Evolutionary conservation across 2,797 vertebrate species (phyloP).

Genomic region (Protonibea diacanthus): DNA sequence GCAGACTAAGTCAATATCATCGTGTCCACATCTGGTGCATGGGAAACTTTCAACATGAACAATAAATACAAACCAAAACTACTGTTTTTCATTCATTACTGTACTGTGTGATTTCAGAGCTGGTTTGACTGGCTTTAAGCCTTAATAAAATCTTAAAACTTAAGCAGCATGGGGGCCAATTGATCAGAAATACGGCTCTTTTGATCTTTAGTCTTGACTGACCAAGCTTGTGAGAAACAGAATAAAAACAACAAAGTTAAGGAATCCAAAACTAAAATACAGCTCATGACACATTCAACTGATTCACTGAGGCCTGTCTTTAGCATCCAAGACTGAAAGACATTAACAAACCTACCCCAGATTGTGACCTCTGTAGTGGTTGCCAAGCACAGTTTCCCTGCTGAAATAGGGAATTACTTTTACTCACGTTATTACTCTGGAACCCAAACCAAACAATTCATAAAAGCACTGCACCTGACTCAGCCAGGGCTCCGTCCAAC

Average conservation of each 20-base stretch:
- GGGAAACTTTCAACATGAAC: not conserved
- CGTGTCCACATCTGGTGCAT: no score
- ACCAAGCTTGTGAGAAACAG: not conserved
- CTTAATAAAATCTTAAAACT: not conserved
- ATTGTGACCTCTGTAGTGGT: conserved; percentile 11
- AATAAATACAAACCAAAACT: no score
- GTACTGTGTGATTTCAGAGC: not conserved
- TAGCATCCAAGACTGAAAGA: conserved; percentile 13
- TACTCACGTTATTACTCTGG: conserved; percentile 13
- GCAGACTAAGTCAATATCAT: no score
- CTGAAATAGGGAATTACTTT: conserved; percentile 7
- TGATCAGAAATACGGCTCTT: not conserved
- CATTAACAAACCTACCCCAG: conserved; percentile 15
- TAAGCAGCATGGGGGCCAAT: not conserved
- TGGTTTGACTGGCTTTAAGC: not conserved
- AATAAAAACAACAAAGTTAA: not conserved
- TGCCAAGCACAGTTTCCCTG: conserved; percentile 21
- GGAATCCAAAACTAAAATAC: not conserved
- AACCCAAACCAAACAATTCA: conserved; percentile 14
- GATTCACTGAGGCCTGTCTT: not conserved
- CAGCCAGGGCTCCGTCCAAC: not conserved
- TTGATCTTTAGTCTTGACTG: not conserved
- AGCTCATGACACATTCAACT: not conserved
- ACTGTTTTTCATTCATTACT: not conserved
- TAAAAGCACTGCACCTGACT: conserved; percentile 43